These are phyloP conservation scores for Rhogogaster chlorosoma DNA, from an alignment of 2,888 invertebrate genomes.

Conservation along the genomic window DNA sequence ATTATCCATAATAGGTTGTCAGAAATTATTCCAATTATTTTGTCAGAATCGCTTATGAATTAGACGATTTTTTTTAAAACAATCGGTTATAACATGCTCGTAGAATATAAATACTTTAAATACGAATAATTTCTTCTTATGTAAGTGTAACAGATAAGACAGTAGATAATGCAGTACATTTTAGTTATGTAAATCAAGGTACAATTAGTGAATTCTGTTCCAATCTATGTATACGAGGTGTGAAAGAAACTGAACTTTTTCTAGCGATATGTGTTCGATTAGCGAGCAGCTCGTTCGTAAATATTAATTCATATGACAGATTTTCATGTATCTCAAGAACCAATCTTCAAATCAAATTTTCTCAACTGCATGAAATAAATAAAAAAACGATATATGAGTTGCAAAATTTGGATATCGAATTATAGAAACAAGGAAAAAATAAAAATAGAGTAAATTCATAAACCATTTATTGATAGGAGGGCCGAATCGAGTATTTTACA, in stretches of 20 bases:
- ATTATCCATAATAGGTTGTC: not conserved
- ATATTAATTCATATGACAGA: not conserved
- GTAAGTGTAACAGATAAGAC: not conserved
- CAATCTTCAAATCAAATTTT: not conserved
- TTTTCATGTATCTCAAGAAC: not conserved
- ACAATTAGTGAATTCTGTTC: conserved; percentile 1
- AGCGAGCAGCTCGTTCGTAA: not conserved
- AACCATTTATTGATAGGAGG: not conserved
- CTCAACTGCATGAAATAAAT: not conserved
- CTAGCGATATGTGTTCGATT: not conserved
- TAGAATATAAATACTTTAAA: not conserved
- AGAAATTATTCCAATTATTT: not conserved
- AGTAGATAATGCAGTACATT: conserved; percentile 13
- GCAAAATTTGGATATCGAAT: conserved; percentile 6
- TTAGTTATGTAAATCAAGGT: conserved; percentile 16
- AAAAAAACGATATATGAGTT: not conserved
- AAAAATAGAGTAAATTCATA: not conserved
- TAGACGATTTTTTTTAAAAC: conserved; percentile 6
- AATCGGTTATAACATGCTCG: not conserved
- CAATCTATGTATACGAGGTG: not conserved
- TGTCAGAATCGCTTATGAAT: not conserved
- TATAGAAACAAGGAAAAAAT: not conserved
- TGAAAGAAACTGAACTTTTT: not conserved
- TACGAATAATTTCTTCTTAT: not conserved
- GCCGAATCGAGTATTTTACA: not conserved